Evolutionary conservation across 2,888 invertebrate genomes (phyloP), one percentile per base, ranked within the genome.

Genomic region (Drosophila fungiperda): DNA sequence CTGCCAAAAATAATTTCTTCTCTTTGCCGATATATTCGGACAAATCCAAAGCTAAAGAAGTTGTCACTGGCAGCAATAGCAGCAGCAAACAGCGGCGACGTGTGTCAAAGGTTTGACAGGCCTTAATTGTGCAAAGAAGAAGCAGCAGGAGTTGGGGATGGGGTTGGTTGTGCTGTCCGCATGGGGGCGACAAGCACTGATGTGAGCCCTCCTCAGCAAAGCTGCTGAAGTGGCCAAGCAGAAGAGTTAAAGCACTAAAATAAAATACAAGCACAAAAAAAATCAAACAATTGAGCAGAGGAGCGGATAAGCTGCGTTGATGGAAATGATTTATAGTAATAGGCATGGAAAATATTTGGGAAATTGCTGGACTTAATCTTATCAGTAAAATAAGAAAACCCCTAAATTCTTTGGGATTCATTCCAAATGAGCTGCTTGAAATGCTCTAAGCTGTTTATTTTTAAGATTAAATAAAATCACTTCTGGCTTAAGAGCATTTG

Each of bases 31-130:
- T 68, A 65, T 65, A 55, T 57, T 68, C 57, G 68, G 52, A 40
- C 52, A 55, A 50, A 45, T 23, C 23, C 15, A 45, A 45, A 55
- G 65, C 67, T 70, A 74, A 86, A 76, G 79, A 87, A 83, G 81
- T 83, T 74, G 81, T 83, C 73, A 80, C 76, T 54, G 50, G 48
- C 72, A 26, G 33, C 60, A 42, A 42, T 57, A 61, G 20, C 15
- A 45, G 17, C 57, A 64, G 55, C 53, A 29, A 38, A 59, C 69
- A 49, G 59, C 45, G 45, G 77, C 69, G 78, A 77, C 82, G 82
- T 82, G 87, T 86, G 89, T 91, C 90, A 91, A 88, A 87, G 84
- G 84, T 90, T 91, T 88, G 87, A 83, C 90, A 90, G 88, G 85
- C 82, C 85, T 87, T 86, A 89, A 86, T 85, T 89, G 90, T 78